Evolutionary conservation across 2,888 invertebrate genomes (phyloP).

Genomic region (Homarus gammarus): DNA sequence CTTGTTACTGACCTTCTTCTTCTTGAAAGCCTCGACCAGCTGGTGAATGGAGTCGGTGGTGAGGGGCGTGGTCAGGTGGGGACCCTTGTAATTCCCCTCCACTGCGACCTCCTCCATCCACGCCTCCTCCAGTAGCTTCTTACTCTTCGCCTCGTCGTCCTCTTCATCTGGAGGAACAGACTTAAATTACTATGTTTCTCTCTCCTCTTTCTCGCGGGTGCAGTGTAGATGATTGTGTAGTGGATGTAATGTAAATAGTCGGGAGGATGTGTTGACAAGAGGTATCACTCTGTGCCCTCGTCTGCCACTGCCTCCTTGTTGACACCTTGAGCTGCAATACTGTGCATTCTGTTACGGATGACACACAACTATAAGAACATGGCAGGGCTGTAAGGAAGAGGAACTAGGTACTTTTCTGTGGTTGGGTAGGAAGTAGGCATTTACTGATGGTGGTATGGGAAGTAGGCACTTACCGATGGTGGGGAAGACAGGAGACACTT

Average conservation of each 20-base stretch:
- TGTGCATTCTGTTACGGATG: too few relatives aligned
- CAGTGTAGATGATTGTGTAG: too few relatives aligned
- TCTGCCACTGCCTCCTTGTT: too few relatives aligned
- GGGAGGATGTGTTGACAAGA: too few relatives aligned
- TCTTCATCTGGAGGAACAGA: slow-evolving; percentile 23
- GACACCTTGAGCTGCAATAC: too few relatives aligned
- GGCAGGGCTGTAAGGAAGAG: too few relatives aligned
- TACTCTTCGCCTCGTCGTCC: slow-evolving; percentile 21
- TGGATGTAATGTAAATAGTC: too few relatives aligned
- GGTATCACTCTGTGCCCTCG: too few relatives aligned
- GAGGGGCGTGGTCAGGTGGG: slow-evolving; percentile 89
- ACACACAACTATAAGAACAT: too few relatives aligned
- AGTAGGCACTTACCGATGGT: background rate
- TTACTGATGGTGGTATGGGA: too few relatives aligned
- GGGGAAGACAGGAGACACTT: background rate
- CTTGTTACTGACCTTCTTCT: slow-evolving; percentile 85
- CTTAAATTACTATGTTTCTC: background rate
- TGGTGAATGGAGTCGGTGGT: slow-evolving; percentile 88
- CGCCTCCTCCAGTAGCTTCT: slow-evolving; percentile 57
- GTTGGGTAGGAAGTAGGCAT: too few relatives aligned
- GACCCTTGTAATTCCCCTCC: slow-evolving; percentile 87
- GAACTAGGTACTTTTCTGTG: too few relatives aligned
- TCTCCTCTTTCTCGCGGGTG: background rate
- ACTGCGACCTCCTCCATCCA: slow-evolving; percentile 80
- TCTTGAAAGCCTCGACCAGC: slow-evolving; percentile 91